Evolutionary conservation across 1,140 invertebrate species (phyloP), one percentile per base, ranked within the genome.

Genomic region (Popillia japonica): DNA sequence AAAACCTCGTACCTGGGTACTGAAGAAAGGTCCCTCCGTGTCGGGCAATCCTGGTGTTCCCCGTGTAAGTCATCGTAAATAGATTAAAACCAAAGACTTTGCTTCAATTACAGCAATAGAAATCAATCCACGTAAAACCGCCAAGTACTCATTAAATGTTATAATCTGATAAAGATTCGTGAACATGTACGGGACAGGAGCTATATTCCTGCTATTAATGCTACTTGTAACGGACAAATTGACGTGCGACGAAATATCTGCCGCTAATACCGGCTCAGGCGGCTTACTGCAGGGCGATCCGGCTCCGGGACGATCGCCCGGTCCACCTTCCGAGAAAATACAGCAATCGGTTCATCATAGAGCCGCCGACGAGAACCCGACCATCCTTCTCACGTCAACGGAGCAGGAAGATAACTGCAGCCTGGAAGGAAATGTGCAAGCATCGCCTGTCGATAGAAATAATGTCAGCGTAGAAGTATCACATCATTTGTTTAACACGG

Each of bases 251-350:
- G 27, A 10, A 23, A 48, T 55, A 14, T 55, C 42, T 11, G 9
- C 27, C 14, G 23, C 40, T 11, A 76, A 76, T 3, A 76, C 41
- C 10, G 22, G 17, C 17, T 20, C 41, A n/a, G 20, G 44, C 23
- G 75, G 75, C 20, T 55, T 76, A 10, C 10, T 55, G 41, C 41
- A 27, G 11, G 75, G 44, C 10, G 75, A 76, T 27, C 42, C 41
- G 23, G 42, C 41, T n/a, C 75, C 75, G 41, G 75, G 75, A 14
- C 11, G 42, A 76, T 76, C 75, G 0, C 42, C 75, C 41, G 75
- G 42, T 2, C 42, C 42, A 22, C 75, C 75, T 55, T 8, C n/a
- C 22, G 23, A 10, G 8, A 48, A 27, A 7, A 14, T 7, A 17
- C 14, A 0, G 3, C 6, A 17, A 55, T 55, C 48, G 11, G 14